A percentile compares a stretch with the other conserved stretches of the same genome.
Evolutionary conservation across 2,113 vertebrate species (phyloP).

Genomic region (Spermophilus dauricus): DNA sequence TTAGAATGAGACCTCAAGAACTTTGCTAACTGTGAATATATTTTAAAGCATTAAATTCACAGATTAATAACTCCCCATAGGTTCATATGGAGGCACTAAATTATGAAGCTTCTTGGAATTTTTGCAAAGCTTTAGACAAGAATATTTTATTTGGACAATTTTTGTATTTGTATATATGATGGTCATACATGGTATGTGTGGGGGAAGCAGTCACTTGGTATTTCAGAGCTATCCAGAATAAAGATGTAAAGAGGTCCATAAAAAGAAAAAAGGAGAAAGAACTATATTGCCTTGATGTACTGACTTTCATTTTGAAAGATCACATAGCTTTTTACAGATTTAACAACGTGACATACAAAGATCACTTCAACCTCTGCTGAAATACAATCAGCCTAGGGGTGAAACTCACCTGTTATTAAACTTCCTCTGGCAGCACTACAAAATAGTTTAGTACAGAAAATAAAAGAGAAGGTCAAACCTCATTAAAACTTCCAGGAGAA

Average conservation of each 20-base stretch:
- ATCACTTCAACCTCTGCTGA: constrained; percentile 78
- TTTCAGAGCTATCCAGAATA: constrained; percentile 59
- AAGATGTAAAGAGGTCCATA: constrained; percentile 68
- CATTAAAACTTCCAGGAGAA: constrained; percentile 75
- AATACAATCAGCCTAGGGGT: constrained; percentile 75
- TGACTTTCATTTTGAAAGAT: constrained; percentile 79
- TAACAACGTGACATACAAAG: constrained; percentile 66
- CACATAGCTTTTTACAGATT: constrained; percentile 75
- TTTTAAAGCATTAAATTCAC: constrained; percentile 29
- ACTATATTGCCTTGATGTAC: constrained; percentile 63
- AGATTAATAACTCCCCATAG: constrained; percentile 40
- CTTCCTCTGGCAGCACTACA: constrained; percentile 65
- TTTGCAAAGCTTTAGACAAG: constrained; percentile 39
- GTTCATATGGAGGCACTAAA: not conserved
- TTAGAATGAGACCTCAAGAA: constrained; percentile 51
- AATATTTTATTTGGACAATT: constrained; percentile 70
- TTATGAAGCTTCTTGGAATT: constrained; percentile 46
- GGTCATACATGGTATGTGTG: not conserved
- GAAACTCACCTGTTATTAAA: constrained; percentile 77
- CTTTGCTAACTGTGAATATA: not conserved
- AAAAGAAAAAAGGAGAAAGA: constrained; percentile 70
- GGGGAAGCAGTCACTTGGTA: not conserved
- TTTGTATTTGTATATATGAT: constrained; percentile 68
- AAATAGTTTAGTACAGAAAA: constrained; percentile 74
- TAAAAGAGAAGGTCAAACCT: constrained; percentile 83